Conservation (phyloP, 2,113 vertebrate species). For the Irena cyanogastra region DNA sequence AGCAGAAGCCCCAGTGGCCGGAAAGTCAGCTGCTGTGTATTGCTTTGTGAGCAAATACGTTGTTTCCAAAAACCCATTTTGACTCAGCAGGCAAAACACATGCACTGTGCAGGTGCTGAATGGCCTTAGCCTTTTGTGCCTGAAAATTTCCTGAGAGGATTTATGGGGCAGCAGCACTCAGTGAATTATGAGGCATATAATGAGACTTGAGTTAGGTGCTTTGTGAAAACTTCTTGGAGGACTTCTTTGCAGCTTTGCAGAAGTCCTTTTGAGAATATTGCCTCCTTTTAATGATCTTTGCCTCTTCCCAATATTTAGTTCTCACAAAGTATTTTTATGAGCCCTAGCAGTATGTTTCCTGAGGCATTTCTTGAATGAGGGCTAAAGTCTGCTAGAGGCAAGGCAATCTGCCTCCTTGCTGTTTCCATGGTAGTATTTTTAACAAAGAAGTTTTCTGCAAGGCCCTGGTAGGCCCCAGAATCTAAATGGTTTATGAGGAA, state of each 20-base stretch:
- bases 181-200: background rate
- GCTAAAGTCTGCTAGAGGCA: background rate
- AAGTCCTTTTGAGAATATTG: background rate
- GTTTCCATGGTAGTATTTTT: background rate
- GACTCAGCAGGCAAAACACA: background rate
- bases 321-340: background rate
- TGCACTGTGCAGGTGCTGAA: background rate
- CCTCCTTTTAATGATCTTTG: background rate
- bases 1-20: rapidly evolving
- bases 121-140: background rate
- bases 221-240: background rate
- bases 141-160: background rate
- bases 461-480: background rate
- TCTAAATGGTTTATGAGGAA: background rate
- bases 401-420: background rate
- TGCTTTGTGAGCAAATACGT: rapidly evolving
- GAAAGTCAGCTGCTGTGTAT: background rate
- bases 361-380: background rate
- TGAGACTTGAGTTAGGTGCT: too few relatives aligned
- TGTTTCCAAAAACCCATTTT: background rate
- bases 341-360: background rate
- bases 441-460: background rate
- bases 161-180: background rate
- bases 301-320: background rate
- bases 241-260: background rate